A percentile compares a stretch with the other conserved stretches of the same genome.
phyloP scores from a whole-genome alignment of 1,140 invertebrate genomes.

The Gonioctena quinquepunctata region DNA sequence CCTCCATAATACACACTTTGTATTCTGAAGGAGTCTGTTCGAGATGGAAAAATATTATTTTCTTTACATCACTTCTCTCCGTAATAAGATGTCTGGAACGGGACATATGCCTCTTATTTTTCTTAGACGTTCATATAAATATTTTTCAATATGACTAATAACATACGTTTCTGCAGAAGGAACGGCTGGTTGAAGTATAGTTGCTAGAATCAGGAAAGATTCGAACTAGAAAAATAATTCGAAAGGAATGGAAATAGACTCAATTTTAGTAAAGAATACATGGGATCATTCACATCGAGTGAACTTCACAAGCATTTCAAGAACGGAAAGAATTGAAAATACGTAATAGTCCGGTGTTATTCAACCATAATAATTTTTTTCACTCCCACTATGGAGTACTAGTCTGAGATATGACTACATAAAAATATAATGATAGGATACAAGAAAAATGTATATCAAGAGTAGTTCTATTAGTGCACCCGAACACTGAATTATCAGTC shows the following conservation, averaged over 20 bases:
- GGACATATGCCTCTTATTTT: constrained; percentile 27
- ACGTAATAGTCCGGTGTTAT: no score
- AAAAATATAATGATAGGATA: no score
- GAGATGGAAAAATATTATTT: constrained; percentile 54
- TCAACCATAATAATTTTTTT: no score
- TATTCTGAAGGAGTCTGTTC: constrained; percentile 48
- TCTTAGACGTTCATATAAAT: constrained; percentile 26
- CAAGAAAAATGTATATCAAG: no score
- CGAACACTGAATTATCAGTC: no score
- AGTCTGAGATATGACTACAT: no score
- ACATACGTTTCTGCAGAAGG: neutral
- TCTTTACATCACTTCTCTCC: constrained; percentile 48
- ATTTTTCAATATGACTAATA: constrained; percentile 25
- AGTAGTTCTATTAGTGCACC: no score
- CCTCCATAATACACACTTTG: constrained; percentile 51
- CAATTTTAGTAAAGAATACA: neutral
- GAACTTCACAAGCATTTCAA: no score
- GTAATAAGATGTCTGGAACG: constrained; percentile 41
- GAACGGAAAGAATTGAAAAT: no score
- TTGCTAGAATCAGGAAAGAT: neutral
- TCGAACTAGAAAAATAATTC: neutral
- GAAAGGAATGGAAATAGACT: neutral
- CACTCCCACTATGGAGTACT: no score
- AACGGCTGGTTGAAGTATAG: neutral
- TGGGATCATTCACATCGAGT: neutral